Evolutionary conservation across 2,888 invertebrate genomes (phyloP).

Genomic region (Frankliniella fusca): DNA sequence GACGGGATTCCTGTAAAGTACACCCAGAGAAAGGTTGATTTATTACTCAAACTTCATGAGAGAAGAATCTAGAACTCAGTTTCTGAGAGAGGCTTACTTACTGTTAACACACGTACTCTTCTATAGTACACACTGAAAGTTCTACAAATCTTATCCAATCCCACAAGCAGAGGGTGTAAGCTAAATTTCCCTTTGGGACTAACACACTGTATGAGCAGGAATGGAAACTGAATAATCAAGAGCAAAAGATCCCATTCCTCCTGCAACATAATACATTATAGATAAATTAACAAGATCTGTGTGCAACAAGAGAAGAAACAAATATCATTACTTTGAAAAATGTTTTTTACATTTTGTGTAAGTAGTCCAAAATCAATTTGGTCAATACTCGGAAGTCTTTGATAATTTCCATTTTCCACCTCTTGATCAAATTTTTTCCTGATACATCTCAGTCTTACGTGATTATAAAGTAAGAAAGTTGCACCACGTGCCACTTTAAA

Average conservation of each 20-base stretch:
- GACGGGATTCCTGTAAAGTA: not conserved
- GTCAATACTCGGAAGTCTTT: not conserved
- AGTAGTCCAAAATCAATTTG: slow-evolving; percentile 6
- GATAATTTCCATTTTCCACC: not conserved
- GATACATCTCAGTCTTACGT: not conserved
- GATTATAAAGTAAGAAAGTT: not conserved
- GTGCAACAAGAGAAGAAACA: not conserved
- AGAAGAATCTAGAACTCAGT: too few relatives aligned
- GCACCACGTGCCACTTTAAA: not conserved
- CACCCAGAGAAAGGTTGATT: not conserved
- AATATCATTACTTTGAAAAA: not conserved
- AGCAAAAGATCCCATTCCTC: slow-evolving; percentile 6
- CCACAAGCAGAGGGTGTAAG: not conserved
- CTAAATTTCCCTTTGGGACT: not conserved
- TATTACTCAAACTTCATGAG: not conserved
- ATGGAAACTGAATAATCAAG: not conserved
- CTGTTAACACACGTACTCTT: not conserved
- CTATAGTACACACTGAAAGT: not conserved
- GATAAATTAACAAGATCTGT: not conserved
- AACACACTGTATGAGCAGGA: not conserved
- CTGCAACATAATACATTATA: not conserved
- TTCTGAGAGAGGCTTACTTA: not conserved
- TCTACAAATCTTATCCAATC: slow-evolving; percentile 8
- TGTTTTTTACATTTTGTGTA: not conserved
- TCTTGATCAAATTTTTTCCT: slow-evolving; percentile 7